These are phyloP conservation scores for Chrysemys picta DNA, from an alignment of 2,113 vertebrate species.

Conservation along the genomic window DNA sequence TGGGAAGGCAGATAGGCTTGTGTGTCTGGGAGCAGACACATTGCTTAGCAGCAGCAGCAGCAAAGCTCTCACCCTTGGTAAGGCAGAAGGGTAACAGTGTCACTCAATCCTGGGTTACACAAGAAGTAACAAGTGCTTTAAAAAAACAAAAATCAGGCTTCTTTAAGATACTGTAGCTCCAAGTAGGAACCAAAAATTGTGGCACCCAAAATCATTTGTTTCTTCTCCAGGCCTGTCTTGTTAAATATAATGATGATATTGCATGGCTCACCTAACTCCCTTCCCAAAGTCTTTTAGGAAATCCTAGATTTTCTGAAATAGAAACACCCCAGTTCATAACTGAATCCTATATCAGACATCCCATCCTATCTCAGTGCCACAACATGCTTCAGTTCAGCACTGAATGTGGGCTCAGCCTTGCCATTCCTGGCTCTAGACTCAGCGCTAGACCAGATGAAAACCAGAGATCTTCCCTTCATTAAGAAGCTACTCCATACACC, in stretches of 20 bases:
- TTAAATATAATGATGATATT: background rate
- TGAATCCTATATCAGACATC: background rate
- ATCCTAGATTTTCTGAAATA: background rate
- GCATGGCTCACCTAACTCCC: background rate
- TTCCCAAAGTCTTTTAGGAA: background rate
- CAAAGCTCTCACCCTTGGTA: background rate
- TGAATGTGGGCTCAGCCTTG: background rate
- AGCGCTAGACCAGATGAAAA: background rate
- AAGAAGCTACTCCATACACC: too few species aligned
- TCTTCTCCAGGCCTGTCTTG: background rate
- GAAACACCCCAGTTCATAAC: background rate
- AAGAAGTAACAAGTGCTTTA: background rate
- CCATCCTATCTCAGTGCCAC: background rate
- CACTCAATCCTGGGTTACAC: background rate
- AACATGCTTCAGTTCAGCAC: background rate
- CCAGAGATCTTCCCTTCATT: background rate
- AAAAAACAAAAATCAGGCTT: too few species aligned
- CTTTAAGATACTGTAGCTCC: too few species aligned
- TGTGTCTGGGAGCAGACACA: background rate
- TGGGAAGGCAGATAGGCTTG: background rate
- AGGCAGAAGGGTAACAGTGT: background rate
- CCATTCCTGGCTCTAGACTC: background rate
- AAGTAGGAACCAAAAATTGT: too few species aligned
- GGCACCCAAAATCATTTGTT: background rate
- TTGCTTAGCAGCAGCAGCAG: background rate